Evolutionary conservation across 2,113 vertebrate genomes (phyloP).

Genomic region (Dasyprocta punctata): DNA sequence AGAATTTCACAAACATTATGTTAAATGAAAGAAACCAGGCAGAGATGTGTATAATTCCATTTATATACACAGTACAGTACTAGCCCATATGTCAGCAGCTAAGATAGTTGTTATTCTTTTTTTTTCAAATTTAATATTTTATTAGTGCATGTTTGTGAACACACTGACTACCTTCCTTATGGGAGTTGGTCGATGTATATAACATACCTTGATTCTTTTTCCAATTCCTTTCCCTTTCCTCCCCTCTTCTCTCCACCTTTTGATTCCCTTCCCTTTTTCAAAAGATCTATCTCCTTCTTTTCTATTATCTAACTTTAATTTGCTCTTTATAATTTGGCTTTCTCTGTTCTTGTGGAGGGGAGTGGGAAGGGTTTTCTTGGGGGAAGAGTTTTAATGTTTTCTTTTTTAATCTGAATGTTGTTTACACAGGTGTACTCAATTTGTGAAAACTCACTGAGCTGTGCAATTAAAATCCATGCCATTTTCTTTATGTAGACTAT

Average conservation of each 20-base stretch:
- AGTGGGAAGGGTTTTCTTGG: not conserved
- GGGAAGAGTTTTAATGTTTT: not conserved
- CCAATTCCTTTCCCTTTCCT: not conserved
- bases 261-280: not conserved
- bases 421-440: not conserved
- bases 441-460: conserved; percentile 22
- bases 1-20: conserved; percentile 39
- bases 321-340: not conserved
- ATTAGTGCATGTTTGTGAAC: not conserved
- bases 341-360: not conserved
- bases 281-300: not conserved
- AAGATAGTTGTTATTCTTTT: not conserved
- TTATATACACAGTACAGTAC: not conserved
- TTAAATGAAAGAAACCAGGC: not conserved
- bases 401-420: not conserved
- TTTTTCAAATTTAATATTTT: not conserved
- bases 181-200: not conserved
- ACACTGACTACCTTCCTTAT: not conserved
- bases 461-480: not conserved
- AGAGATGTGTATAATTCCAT: not conserved
- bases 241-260: not conserved
- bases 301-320: not conserved
- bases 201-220: not conserved
- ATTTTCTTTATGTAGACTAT: not conserved
- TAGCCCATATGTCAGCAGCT: not conserved